Conservation (phyloP, 2,113 vertebrate species). For the Microcebus ravelobensis region DNA sequence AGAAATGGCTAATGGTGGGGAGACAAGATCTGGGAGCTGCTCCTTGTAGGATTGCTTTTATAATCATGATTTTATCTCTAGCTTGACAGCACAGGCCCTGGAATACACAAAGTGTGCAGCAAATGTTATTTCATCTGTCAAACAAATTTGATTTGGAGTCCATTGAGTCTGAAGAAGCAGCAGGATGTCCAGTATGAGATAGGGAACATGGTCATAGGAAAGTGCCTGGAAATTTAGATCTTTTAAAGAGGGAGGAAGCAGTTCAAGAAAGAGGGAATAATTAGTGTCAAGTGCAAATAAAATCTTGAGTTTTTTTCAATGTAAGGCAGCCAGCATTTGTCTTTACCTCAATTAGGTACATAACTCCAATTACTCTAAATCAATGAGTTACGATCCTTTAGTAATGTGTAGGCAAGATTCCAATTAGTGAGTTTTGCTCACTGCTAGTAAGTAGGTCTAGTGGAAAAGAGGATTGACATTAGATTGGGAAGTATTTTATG, state of each 20-base stretch:
- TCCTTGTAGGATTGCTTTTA: neutral
- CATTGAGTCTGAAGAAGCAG: neutral
- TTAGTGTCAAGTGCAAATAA: constrained; percentile 56
- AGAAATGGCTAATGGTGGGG: neutral
- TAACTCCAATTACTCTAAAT: constrained; percentile 47
- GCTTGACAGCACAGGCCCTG: neutral
- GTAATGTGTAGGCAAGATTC: constrained; percentile 47
- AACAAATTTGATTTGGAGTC: constrained; percentile 13
- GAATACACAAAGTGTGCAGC: neutral
- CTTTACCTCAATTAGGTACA: constrained; percentile 52
- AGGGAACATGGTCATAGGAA: neutral
- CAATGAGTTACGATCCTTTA: constrained; percentile 34
- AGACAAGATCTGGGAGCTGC: neutral
- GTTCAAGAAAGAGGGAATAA: constrained; percentile 4
- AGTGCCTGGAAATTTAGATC: neutral
- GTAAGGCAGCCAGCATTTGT: constrained; percentile 22
- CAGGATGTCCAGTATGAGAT: neutral
- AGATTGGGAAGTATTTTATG: neutral
- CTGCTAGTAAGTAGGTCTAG: neutral
- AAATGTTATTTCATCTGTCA: neutral
- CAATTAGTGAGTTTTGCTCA: constrained; percentile 61
- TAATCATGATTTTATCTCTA: neutral
- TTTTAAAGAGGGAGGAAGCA: constrained; percentile 14
- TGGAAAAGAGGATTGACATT: constrained; percentile 32
- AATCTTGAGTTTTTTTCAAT: constrained; percentile 35